Evolutionary conservation across 2,797 vertebrate genomes (phyloP).

Genomic region (Neosalanx taihuensis): DNA sequence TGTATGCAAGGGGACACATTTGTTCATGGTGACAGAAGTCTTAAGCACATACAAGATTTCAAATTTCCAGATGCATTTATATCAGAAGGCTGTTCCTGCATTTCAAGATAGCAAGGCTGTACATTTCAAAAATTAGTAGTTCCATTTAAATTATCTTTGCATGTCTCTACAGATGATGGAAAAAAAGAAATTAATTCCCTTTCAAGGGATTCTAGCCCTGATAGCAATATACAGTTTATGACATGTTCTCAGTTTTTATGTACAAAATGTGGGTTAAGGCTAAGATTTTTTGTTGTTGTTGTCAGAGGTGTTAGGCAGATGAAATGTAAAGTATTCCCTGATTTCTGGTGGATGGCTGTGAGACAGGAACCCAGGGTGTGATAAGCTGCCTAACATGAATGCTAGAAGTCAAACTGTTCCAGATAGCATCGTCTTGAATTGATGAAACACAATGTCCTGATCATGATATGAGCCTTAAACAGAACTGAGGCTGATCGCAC

Average conservation of each 20-base stretch:
- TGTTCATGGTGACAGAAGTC: slow-evolving; percentile 53
- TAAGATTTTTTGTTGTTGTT: slow-evolving; percentile 60
- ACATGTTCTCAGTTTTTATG: slow-evolving; percentile 55
- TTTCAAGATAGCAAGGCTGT: slow-evolving; percentile 61
- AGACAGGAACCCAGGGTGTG: slow-evolving; percentile 66
- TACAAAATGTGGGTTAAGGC: slow-evolving; percentile 77
- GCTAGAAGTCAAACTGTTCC: slow-evolving; percentile 51
- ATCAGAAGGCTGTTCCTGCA: slow-evolving; percentile 57
- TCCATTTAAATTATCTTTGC: slow-evolving; percentile 45
- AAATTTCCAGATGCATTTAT: slow-evolving; percentile 54
- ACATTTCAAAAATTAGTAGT: slow-evolving; percentile 43
- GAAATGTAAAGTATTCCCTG: slow-evolving; percentile 79
- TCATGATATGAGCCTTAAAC: slow-evolving; percentile 9
- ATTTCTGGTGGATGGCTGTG: slow-evolving; percentile 76
- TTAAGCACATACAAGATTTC: slow-evolving; percentile 58
- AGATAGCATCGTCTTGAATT: slow-evolving; percentile 35
- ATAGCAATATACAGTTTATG: slow-evolving; percentile 65
- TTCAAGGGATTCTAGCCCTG: slow-evolving; percentile 56
- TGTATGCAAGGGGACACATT: slow-evolving; percentile 60
- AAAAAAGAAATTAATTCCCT: slow-evolving; percentile 53
- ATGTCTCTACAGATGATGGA: slow-evolving; percentile 56
- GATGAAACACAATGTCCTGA: slow-evolving; percentile 8
- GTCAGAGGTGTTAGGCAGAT: slow-evolving; percentile 70
- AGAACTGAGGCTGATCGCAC: slow-evolving; percentile 51
- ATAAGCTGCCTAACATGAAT: slow-evolving; percentile 69